phyloP scores from a whole-genome alignment of 2,888 invertebrate species.

The Cenopis cana region DNA sequence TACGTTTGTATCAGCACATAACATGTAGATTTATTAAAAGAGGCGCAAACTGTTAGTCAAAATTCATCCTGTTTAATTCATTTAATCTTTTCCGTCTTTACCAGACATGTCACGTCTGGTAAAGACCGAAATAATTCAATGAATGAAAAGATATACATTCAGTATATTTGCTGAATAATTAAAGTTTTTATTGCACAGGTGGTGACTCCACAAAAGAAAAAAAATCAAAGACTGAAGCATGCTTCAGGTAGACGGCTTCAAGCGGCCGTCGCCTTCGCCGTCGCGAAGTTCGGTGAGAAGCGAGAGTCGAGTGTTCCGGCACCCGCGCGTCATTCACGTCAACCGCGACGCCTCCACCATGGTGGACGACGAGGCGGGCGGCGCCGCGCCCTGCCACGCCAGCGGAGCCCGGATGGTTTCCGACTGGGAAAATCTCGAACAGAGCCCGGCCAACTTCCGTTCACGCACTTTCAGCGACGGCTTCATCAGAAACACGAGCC shows the following conservation, averaged over 20 bases:
- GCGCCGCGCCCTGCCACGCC: slow-evolving; percentile 51
- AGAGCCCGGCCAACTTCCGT: slow-evolving; percentile 72
- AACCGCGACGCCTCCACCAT: slow-evolving; percentile 82
- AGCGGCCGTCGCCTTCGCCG: slow-evolving; percentile 80
- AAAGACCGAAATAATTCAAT: no score
- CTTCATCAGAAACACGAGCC: slow-evolving; percentile 80
- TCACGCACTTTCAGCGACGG: slow-evolving; percentile 82
- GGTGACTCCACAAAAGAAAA: slow-evolving; percentile 6
- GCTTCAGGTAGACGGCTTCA: slow-evolving; percentile 79
- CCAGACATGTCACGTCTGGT: no score
- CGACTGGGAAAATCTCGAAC: slow-evolving; percentile 67
- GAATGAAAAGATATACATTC: no score
- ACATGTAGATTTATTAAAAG: no score
- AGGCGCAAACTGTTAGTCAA: no score
- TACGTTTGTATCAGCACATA: no score
- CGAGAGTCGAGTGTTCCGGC: slow-evolving; percentile 74
- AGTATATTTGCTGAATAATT: background rate
- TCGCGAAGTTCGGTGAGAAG: slow-evolving; percentile 79
- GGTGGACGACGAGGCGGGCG: slow-evolving; percentile 73
- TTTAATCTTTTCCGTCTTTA: no score
- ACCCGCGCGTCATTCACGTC: slow-evolving; percentile 80
- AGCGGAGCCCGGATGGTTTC: slow-evolving; percentile 49
- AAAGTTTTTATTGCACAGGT: slow-evolving; percentile 11
- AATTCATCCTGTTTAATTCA: no score
- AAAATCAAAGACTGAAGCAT: slow-evolving; percentile 56